phyloP scores from a whole-genome alignment of 2,797 vertebrate species.

The Eidolon dupreanum region DNA sequence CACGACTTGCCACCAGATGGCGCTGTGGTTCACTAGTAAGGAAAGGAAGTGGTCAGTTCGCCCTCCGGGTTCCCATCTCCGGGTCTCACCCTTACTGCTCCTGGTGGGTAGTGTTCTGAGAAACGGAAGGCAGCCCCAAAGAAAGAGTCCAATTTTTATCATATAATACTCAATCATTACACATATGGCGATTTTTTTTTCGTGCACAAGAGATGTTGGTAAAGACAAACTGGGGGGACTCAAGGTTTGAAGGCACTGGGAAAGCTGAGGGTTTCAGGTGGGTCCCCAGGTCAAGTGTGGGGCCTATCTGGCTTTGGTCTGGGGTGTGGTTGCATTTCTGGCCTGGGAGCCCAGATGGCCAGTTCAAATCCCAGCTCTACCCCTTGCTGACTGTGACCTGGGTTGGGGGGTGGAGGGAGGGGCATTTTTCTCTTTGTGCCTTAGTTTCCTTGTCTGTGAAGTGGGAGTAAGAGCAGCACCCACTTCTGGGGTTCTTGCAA shows the following conservation, averaged over 20 bases:
- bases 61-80: background rate
- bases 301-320: background rate
- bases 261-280: background rate
- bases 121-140: background rate
- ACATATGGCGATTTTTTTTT: background rate
- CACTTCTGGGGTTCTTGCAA: background rate
- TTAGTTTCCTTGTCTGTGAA: background rate
- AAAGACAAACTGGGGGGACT: background rate
- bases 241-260: background rate
- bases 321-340: background rate
- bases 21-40: background rate
- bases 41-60: background rate
- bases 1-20: slow-evolving; percentile 32
- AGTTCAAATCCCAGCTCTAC: background rate
- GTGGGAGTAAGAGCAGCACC: background rate
- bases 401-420: background rate
- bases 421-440: background rate
- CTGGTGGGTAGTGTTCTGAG: background rate
- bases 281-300: background rate
- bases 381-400: background rate
- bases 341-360: background rate
- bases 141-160: background rate
- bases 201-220: background rate
- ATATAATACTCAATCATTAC: background rate
- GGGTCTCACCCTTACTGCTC: background rate